Conservation (phyloP, 2,797 vertebrate species). For the Sebastes paucispinis region DNA sequence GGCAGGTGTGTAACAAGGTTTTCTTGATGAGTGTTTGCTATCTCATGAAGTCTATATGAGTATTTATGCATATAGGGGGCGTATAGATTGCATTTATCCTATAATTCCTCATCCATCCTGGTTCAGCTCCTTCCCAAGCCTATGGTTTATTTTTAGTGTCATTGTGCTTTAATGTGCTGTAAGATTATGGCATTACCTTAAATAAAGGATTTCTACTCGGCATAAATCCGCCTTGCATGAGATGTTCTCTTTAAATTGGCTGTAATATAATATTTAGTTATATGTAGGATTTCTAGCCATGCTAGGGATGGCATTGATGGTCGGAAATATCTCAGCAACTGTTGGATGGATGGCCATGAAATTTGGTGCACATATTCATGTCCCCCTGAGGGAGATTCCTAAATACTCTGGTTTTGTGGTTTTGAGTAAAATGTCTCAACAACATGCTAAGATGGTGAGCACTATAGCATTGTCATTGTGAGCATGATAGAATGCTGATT, state of each 20-base stretch:
- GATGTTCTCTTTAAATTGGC: neutral
- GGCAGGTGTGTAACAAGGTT: conserved; percentile 48
- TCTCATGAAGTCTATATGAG: conserved; percentile 4
- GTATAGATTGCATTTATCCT: neutral
- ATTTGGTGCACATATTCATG: neutral
- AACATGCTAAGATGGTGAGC: neutral
- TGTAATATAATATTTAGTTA: neutral
- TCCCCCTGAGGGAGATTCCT: neutral
- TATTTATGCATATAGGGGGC: neutral
- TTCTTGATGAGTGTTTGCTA: conserved; percentile 30
- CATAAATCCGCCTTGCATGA: neutral
- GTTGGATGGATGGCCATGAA: neutral
- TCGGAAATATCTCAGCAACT: neutral
- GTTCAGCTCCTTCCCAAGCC: neutral
- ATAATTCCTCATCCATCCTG: conserved; percentile 18
- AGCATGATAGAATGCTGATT: too few species aligned
- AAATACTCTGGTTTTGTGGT: neutral
- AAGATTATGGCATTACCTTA: neutral
- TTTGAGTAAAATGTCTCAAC: neutral
- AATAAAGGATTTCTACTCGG: conserved; percentile 3
- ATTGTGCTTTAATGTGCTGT: conserved; percentile 14
- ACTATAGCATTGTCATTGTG: neutral
- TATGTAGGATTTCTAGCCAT: neutral
- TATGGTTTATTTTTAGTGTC: conserved; percentile 18
- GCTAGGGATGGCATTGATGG: neutral